Conservation (phyloP, 2,113 vertebrate species). For the Aplodontia rufa region DNA sequence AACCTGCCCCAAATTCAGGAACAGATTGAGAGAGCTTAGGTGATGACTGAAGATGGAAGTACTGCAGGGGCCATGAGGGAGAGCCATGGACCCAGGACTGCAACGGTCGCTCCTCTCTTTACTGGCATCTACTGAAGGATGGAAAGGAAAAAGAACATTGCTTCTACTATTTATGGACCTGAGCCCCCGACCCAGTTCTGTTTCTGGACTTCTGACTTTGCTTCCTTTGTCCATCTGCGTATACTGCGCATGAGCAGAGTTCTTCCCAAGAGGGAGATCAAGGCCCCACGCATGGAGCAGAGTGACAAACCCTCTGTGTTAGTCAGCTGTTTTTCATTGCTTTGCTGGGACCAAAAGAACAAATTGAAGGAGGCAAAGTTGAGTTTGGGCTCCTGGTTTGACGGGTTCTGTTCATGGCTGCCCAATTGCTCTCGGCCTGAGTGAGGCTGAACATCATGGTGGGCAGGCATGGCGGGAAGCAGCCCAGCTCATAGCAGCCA, state of each 20-base stretch:
- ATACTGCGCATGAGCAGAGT: not conserved
- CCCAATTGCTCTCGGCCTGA: no score
- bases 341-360: no score
- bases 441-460: no score
- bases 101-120: not conserved
- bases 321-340: no score
- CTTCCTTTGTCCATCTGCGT: not conserved
- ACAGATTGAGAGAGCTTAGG: not conserved
- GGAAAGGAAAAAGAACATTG: not conserved
- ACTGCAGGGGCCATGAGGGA: no score
- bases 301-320: not conserved
- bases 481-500: no score
- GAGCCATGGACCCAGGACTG: not conserved
- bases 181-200: not conserved
- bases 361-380: no score
- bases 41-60: not conserved
- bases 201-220: not conserved
- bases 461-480: no score
- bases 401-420: no score
- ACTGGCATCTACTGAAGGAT: not conserved
- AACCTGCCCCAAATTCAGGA: not conserved
- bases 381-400: no score
- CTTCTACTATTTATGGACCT: not conserved
- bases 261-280: not conserved
- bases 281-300: fast-evolving